These are phyloP conservation scores for Poicephalus gulielmi DNA, from an alignment of 2,113 vertebrate species.

Conservation along the genomic window DNA sequence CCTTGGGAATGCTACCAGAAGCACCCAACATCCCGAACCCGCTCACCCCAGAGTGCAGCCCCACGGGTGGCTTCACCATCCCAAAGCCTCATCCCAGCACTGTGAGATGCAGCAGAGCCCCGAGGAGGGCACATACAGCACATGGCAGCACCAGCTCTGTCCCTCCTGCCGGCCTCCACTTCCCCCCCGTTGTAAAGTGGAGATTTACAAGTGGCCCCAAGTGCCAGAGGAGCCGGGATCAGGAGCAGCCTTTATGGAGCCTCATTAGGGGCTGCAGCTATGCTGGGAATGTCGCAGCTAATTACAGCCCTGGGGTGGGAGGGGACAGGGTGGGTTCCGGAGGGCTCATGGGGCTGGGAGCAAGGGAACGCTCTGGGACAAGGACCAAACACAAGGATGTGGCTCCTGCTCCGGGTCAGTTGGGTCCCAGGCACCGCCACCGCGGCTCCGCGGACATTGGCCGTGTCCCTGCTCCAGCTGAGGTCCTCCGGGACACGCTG, in stretches of 20 bases:
- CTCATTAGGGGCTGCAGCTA: conserved; percentile 68
- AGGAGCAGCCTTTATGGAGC: conserved; percentile 52
- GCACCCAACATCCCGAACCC: neutral
- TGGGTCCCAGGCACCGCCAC: neutral
- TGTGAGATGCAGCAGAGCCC: neutral
- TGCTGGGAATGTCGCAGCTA: conserved; percentile 58
- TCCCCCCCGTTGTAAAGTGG: conserved; percentile 1
- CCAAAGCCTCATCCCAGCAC: neutral
- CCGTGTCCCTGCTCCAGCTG: neutral
- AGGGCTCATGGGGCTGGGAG: neutral
- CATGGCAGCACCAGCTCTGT: fast-evolving
- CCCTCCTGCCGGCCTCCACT: neutral
- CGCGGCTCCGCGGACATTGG: neutral
- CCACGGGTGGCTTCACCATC: neutral
- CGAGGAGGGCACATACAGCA: neutral
- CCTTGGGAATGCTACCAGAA: neutral
- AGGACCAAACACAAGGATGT: neutral
- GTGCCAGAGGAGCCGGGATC: conserved; percentile 16
- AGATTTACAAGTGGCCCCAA: conserved; percentile 53
- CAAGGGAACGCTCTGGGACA: neutral
- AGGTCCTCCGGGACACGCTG: neutral
- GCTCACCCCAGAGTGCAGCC: neutral
- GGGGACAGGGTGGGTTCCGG: neutral
- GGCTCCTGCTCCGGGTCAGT: neutral
- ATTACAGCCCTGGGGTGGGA: neutral